Evolutionary conservation across 1,140 invertebrate species (phyloP), one percentile per base, ranked within the genome.

Genomic region (Brachionus asplanchnoidis): DNA sequence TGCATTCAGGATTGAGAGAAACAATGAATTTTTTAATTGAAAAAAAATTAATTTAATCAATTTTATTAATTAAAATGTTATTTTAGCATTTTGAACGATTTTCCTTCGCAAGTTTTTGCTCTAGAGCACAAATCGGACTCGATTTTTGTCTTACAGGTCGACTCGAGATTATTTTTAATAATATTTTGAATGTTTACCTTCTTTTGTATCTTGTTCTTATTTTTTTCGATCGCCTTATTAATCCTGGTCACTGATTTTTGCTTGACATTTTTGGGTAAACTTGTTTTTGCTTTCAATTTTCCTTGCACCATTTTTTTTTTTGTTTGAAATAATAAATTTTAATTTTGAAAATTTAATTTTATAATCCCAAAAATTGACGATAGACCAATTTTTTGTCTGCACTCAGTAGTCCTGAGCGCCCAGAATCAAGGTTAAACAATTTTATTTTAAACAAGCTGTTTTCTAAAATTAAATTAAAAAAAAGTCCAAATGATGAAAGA

Each of bases 401-500:
- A 26, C n/a, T 77, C 40, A 26, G 44, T 77, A 77, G 73, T 77
- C 73, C 73, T 50, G 12, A 7, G 12, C 3, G 11, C 7, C 8
- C 17, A 20, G 7, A 73, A 73, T 40, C 17, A 73, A 40, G 17
- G 32, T 8, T 14, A 50, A 50, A 2, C 12, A 4, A 77, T 40
- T 75, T 75, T 75, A 11, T 75, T 75, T 20, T 44, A 20, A 36
- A 36, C 14, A 32, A 75, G n/a, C 17, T 44, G 8, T 36, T 26
- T 50, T 77, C 42, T 28, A 28, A 4, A 40, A 28, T 20, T 50
- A 44, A 36, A 36, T 53, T 9, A 14, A 77, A 77, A 46, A 50
- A 12, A 77, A 77, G 73, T 77, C 42, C 44, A 77, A 50, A 46
- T 77, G 73, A 77, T 77, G 73, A 77, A 26, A 77, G 42, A 73